These are phyloP conservation scores for Palaemon carinicauda DNA, from an alignment of 1,140 invertebrate genomes.

Conservation along the genomic window DNA sequence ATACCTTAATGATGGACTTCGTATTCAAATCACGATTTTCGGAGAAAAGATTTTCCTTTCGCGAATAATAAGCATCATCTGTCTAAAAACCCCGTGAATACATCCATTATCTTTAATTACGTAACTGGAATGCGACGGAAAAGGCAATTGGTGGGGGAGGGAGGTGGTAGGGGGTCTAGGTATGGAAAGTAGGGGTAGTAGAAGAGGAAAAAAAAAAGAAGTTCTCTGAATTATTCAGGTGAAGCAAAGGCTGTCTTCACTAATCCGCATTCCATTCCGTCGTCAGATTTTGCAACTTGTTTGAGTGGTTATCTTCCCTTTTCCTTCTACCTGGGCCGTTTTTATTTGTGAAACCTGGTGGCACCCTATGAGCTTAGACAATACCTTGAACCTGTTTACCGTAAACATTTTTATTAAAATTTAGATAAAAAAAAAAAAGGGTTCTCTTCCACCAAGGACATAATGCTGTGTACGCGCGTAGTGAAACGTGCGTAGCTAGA, in stretches of 20 bases:
- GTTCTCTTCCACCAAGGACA: conserved; percentile 44
- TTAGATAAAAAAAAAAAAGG: neutral
- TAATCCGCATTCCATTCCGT: neutral
- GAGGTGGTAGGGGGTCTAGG: neutral
- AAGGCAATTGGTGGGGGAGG: neutral
- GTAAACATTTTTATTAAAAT: neutral
- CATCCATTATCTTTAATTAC: too few species aligned
- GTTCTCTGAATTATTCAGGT: neutral
- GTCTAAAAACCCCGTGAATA: too few species aligned
- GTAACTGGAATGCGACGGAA: too few species aligned
- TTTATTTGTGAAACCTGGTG: neutral
- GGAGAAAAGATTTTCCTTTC: too few species aligned
- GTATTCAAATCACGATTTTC: too few species aligned
- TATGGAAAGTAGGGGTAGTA: neutral
- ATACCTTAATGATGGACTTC: too few species aligned
- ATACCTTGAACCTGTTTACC: too few species aligned
- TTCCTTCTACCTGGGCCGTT: neutral
- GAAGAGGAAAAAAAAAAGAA: neutral
- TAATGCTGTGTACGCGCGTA: conserved; percentile 38
- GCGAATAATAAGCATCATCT: too few species aligned
- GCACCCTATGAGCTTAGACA: neutral
- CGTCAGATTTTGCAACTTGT: neutral
- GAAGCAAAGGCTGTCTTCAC: neutral
- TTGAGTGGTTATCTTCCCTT: neutral
- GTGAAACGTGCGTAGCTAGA: conserved; percentile 53